Base-by-base conservation (phyloP, 2,888 invertebrate species). In the Selenia dentaria region DNA sequence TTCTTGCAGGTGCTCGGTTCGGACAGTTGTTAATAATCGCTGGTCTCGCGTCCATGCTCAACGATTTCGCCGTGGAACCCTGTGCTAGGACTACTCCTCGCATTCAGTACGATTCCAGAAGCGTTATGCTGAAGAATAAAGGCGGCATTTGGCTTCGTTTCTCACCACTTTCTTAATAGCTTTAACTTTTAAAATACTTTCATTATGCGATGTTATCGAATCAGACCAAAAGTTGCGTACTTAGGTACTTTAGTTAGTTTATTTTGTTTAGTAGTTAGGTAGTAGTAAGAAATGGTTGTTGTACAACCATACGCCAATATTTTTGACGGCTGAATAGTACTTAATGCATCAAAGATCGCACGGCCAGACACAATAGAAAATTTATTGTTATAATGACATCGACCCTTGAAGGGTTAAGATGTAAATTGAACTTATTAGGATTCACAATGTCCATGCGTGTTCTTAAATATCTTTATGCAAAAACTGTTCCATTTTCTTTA, bases 51-150 rank as follows among this genome's bases (percentile, higher is more conserved):
- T 62, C 73, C 0, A 71, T 84, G 34, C 74, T 90, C 37, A 74
- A 72, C 48, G 67, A 63, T 1, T 81, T 79, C 54, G 27, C 48
- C 6, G 76, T 90, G 44, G 84, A 85, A 53, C 86, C 89, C 1
- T 86, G 89, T 58, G 60, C 74, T 1, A 72, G 64, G 20, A 90
- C 90, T 6, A 83, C 88, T 4, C 58, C 85, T 1, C 59, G 49
- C 3, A 86, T 90, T 44, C 64, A 80, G 16, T 90, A 88, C 58
- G 90, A 90, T 41, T 72, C 90, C 1, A 67, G 90, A 37, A 90
- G 90, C 48, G 84, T 90, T 12, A 83, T 90, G 82, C 72, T 90
- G 8, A 90, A 89, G 64, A 90, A 89, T 60, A 84, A 83, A 64
- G 90, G 89, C 29, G 81, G 89, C 39, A 89, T 90, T 54, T 88